Base-by-base conservation (phyloP, 1,140 invertebrate genomes). In the Heliconius nattereri region DNA sequence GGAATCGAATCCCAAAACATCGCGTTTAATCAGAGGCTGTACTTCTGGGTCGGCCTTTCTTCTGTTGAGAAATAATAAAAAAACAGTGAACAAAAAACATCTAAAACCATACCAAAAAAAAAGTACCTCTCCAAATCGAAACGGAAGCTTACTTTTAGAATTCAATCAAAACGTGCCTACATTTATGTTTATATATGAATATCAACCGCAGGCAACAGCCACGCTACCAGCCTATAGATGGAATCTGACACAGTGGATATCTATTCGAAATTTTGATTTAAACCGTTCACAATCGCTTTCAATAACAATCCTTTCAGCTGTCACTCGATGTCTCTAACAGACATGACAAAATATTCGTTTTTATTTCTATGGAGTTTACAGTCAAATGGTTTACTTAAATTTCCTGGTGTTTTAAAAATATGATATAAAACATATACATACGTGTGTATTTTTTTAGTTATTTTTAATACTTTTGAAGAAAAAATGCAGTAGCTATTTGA, bases 251-350 rank as follows among this genome's bases (percentile, higher is more conserved):
- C 52, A 54, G 32, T 57, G 29, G 40, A 75, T 75, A 75, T 75
- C 73, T 26, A 74, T 75, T 57, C 13, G 45, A 54, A 75, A 66
- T 79, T 79, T 79, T 79, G 73, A 71, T 75, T 26, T 19, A 40
- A 52, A 52, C 60, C 60, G 13, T 66, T 66, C 26, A 66, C 60
- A 66, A 66, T 66, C 52, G 60, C 57, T 32, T 79, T 79, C 78
- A 75, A 79, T 79, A 79, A 73, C 71, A 78, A 74, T 79, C 57
- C 73, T 74, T 79, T 79, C 73, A 75, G n/a, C 57, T 75, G 78
- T 71, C 78, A 79, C 35, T 75, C 73, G 37, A 16, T 73, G 52
- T 70, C 78, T 74, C 54, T 66, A 29, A 19, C 37, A 74, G 78
- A 79, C 78, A 75, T 74, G 60, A 13, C 78, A 74, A 70, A 78